Percentiles rank a stretch among this genome's conserved stretches.
phyloP scores from a whole-genome alignment of 2,888 invertebrate genomes.

The Exocentrus adspersus region DNA sequence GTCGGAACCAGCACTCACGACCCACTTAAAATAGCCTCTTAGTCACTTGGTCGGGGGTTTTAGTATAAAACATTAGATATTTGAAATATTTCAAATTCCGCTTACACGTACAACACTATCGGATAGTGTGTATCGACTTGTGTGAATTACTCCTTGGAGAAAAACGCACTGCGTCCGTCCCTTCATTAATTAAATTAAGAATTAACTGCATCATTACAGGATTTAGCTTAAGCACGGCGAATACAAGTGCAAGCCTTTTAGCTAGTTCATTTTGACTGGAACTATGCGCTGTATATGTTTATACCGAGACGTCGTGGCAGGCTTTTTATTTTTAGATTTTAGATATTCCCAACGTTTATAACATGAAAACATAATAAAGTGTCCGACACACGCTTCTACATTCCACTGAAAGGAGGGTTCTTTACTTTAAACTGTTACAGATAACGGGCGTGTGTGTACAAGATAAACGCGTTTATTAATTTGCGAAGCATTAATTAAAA shows the following conservation, averaged over 20 bases:
- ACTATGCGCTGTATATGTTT: conserved; percentile 58
- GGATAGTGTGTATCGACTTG: conserved; percentile 1
- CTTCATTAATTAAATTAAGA: conserved; percentile 12
- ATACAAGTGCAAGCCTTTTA: conserved; percentile 48
- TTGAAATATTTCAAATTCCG: conserved; percentile 13
- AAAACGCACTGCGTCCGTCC: conserved; percentile 15
- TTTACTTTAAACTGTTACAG: not conserved
- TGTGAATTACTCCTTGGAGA: conserved; percentile 1
- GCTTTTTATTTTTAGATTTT: conserved; percentile 61
- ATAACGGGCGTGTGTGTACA: not conserved
- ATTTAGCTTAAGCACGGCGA: not conserved
- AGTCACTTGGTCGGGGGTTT: conserved; percentile 12
- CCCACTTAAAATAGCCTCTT: conserved; percentile 23
- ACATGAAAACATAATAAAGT: conserved; percentile 33
- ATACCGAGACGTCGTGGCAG: conserved; percentile 56
- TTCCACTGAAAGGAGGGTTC: not conserved
- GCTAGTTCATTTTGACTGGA: conserved; percentile 56
- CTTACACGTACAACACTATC: not conserved
- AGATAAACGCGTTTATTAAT: not conserved
- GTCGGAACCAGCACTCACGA: not conserved
- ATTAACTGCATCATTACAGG: not conserved
- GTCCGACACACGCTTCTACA: conserved; percentile 15
- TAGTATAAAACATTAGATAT: no score
- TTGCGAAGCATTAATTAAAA: no score
- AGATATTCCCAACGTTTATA: conserved; percentile 45